These are phyloP conservation scores for Chlorodrepanis virens DNA, from an alignment of 2,113 vertebrate species.

Conservation along the genomic window DNA sequence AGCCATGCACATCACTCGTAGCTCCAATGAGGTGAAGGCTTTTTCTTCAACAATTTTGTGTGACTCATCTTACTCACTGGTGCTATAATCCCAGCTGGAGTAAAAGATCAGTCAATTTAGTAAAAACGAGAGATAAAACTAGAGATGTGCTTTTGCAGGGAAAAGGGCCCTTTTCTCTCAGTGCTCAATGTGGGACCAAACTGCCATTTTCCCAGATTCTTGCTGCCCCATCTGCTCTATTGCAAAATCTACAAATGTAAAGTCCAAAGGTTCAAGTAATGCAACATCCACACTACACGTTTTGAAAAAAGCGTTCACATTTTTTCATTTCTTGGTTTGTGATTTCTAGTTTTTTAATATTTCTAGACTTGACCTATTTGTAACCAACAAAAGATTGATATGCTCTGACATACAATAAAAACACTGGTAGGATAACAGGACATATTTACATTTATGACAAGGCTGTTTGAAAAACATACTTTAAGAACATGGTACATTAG, in stretches of 20 bases:
- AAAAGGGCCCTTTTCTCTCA: not conserved
- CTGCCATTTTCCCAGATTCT: not conserved
- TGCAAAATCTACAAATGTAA: not conserved
- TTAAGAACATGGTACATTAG: not conserved
- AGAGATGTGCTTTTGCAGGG: not conserved
- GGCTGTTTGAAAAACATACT: not conserved
- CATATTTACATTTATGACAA: not conserved
- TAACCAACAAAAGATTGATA: not conserved
- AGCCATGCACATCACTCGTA: not conserved
- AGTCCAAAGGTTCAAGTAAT: not conserved
- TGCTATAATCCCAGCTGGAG: not conserved
- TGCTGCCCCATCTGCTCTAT: not conserved
- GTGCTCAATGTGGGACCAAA: not conserved
- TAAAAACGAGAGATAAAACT: not conserved
- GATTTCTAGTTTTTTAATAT: not conserved
- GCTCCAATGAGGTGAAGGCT: not conserved
- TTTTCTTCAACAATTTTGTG: not conserved
- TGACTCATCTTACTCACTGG: not conserved
- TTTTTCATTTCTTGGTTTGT: not conserved
- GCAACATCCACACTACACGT: not conserved
- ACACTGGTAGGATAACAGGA: not conserved
- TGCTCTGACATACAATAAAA: not conserved
- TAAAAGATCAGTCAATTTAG: not conserved
- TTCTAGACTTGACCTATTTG: not conserved
- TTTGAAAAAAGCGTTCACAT: not conserved